These are phyloP conservation scores for Agrotis ipsilon DNA, from an alignment of 2,888 invertebrate genomes.

Conservation along the genomic window DNA sequence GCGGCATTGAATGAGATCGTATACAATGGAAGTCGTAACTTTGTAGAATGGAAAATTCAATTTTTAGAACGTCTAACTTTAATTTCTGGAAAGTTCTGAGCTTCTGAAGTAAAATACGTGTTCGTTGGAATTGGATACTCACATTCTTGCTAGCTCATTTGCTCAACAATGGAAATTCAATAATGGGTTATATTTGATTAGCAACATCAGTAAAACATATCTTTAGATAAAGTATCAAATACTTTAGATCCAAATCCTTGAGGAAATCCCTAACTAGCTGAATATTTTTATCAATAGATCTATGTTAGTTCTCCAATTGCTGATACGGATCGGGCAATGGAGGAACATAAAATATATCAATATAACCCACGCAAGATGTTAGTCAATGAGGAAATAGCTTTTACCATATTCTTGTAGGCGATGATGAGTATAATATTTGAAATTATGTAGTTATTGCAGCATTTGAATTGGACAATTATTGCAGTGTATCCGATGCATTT, in stretches of 20 bases:
- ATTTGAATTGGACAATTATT: background rate
- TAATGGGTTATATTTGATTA: background rate
- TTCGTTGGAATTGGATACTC: conserved; percentile 5
- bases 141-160: background rate
- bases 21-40: conserved; percentile 59
- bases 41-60: conserved; percentile 50
- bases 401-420: conserved; percentile 30
- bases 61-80: conserved; percentile 44
- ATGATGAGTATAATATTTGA: conserved; percentile 13
- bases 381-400: conserved; percentile 24
- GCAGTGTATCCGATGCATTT: background rate
- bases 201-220: conserved; percentile 2
- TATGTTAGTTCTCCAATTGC: conserved; percentile 35
- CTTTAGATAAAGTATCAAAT: conserved; percentile 25
- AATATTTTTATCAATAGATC: conserved; percentile 34
- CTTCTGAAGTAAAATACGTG: conserved; percentile 21
- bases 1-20: conserved; percentile 52
- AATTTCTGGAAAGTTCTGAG: conserved; percentile 42
- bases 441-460: background rate
- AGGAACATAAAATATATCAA: conserved; percentile 38
- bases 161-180: background rate
- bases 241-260: conserved; percentile 25
- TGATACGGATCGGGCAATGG: conserved; percentile 28
- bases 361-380: conserved; percentile 38
- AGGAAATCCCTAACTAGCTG: conserved; percentile 41